Evolutionary conservation across 1,140 invertebrate species (phyloP).

Genomic region (Piezodorus guildinii): DNA sequence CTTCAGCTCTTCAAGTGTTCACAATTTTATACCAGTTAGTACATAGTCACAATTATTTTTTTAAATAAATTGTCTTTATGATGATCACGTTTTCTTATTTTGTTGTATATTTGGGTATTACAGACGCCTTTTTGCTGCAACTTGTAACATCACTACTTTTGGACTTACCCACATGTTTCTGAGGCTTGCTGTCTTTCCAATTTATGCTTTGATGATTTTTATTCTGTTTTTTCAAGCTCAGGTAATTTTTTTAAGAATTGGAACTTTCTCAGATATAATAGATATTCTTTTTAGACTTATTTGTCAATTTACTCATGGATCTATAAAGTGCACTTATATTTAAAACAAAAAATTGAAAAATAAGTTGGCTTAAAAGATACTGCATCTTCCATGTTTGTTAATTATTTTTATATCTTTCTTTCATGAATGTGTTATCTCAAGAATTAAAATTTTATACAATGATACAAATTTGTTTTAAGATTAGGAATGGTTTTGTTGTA

Average conservation of each 20-base stretch:
- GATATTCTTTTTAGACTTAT: no score
- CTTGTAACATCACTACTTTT: conserved; percentile 59
- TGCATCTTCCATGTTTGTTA: background rate
- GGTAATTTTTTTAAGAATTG: conserved; percentile 34
- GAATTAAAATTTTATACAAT: background rate
- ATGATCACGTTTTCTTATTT: background rate
- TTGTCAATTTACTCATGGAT: no score
- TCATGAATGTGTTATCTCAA: background rate
- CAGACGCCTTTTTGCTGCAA: conserved; percentile 60
- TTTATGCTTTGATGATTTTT: conserved; percentile 66
- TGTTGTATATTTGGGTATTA: conserved; percentile 29
- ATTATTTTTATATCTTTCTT: background rate
- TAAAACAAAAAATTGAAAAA: no score
- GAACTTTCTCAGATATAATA: no score
- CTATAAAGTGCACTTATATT: no score
- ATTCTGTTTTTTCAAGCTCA: conserved; percentile 63
- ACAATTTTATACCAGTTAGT: conserved; percentile 65
- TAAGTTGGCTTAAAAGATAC: no score
- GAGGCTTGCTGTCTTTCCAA: conserved; percentile 59
- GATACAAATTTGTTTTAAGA: no score
- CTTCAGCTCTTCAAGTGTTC: conserved; percentile 55
- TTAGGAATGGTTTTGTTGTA: background rate
- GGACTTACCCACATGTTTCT: conserved; percentile 61
- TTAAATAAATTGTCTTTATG: background rate
- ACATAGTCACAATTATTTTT: background rate